These are phyloP conservation scores for Nudaria mundana DNA, from an alignment of 2,888 invertebrate species.

Conservation along the genomic window DNA sequence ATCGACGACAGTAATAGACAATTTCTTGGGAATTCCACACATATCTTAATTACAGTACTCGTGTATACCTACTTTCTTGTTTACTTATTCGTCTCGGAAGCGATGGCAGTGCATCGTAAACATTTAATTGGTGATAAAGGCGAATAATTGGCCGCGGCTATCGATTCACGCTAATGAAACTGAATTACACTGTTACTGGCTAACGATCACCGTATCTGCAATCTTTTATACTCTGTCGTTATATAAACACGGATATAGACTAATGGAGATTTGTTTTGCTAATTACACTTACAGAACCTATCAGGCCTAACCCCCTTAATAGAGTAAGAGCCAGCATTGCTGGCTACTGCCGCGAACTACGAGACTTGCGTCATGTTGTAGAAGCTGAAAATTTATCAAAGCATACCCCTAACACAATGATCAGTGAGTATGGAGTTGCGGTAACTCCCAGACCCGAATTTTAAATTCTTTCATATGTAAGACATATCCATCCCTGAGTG, in stretches of 20 bases:
- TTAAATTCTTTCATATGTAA: no score
- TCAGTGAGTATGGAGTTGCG: no score
- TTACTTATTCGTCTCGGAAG: slow-evolving; percentile 42
- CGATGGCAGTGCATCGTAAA: slow-evolving; percentile 61
- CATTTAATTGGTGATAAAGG: slow-evolving; percentile 70
- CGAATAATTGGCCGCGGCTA: slow-evolving; percentile 64
- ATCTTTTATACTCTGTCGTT: slow-evolving; percentile 28
- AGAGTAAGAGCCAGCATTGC: no score
- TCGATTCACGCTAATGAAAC: slow-evolving; percentile 68
- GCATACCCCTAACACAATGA: no score
- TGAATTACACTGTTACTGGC: slow-evolving; percentile 52
- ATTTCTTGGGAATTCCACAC: neutral
- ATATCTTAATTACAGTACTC: slow-evolving; percentile 5
- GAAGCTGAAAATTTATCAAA: no score
- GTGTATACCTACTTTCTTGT: slow-evolving; percentile 21
- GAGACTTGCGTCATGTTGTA: no score
- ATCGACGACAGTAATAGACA: neutral
- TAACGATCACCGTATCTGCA: slow-evolving; percentile 56
- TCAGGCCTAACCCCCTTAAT: no score
- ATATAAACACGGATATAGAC: slow-evolving; percentile 23
- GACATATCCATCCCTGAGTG: no score
- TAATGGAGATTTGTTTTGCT: slow-evolving; percentile 8
- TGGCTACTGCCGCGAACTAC: no score
- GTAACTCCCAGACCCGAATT: no score
- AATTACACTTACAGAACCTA: neutral